A percentile compares a stretch with the other conserved stretches of the same genome.
Conservation (phyloP, 2,113 vertebrate genomes). For the Balaenoptera acutorostrata region DNA sequence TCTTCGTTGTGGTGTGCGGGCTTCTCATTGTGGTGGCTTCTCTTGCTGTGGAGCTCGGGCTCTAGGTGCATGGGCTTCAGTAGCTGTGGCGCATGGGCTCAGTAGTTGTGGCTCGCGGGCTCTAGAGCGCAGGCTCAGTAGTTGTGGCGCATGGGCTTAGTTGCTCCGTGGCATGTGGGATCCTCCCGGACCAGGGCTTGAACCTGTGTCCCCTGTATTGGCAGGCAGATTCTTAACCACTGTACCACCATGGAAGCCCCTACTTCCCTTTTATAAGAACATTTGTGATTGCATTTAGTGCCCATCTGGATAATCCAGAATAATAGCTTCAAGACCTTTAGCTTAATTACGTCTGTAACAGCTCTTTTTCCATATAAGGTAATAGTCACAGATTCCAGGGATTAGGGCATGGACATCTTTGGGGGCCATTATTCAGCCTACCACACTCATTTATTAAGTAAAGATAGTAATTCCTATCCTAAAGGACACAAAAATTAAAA, state of each 20-base stretch:
- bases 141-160: no score
- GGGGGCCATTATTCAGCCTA: neutral
- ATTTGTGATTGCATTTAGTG: neutral
- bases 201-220: no score
- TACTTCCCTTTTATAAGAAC: neutral
- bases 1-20: rapidly evolving
- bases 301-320: neutral
- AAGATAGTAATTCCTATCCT: neutral
- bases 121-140: no score
- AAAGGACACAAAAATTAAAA: neutral
- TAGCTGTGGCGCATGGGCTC: no score
- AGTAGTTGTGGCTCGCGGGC: no score
- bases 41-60: no score
- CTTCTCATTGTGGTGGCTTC: no score
- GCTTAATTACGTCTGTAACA: neutral
- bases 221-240: no score
- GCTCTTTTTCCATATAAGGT: neutral
- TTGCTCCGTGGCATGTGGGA: rapidly evolving
- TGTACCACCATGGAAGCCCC: neutral
- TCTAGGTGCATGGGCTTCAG: no score
- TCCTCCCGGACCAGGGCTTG: neutral
- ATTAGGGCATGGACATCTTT: neutral
- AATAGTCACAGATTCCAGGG: neutral
- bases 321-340: neutral
- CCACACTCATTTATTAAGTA: neutral